Evolutionary conservation across 2,888 invertebrate genomes (phyloP), one percentile per base, ranked within the genome.

Genomic region (Teleiodes luculella): DNA sequence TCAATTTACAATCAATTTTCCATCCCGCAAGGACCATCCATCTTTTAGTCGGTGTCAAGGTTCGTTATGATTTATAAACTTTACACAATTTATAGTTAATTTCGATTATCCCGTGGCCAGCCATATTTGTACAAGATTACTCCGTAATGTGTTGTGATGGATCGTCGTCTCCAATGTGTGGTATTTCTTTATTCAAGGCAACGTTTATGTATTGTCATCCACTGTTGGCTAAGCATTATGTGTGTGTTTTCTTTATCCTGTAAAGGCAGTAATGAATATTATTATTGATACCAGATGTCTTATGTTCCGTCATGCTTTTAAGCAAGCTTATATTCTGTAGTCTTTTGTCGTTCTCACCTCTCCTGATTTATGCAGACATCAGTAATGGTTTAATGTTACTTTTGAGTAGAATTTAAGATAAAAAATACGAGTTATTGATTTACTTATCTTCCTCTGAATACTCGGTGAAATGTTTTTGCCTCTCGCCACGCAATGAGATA

Each of bases 91-190:
- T 50, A 50, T 50, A 39, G 50, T 51, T 51, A 51, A 41, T 51
- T 51, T 51, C 51, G 41, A 51, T 51, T 51, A 51, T 18, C 41
- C 41, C 13, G 31, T 50, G 56, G 33, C n/a, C 35, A 7, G 14
- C 68, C 68, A 62, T 67, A 68, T 68, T 67, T 66, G 69, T 67
- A 61, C 47, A 48, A 18, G 47, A 48, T 48, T 48, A 56, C 61
- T 56, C 52, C 55, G 60, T 55, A 57, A 67, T 58, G 58, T 47
- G 46, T 24, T 45, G 62, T 64, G 69, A 68, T 67, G 53, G 59
- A 68, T 68, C 55, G 62, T 54, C 59, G 59, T 61, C 59, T 61
- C 14, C 6, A n/a, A n/a, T 14, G 8, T 46, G 28, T 16, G 18
- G 1, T 43, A n/a, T n/a, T n/a, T n/a, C n/a, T n/a, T n/a, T n/a